Conservation (phyloP, 2,888 invertebrate species). For the Pristionchus arcanus region DNA sequence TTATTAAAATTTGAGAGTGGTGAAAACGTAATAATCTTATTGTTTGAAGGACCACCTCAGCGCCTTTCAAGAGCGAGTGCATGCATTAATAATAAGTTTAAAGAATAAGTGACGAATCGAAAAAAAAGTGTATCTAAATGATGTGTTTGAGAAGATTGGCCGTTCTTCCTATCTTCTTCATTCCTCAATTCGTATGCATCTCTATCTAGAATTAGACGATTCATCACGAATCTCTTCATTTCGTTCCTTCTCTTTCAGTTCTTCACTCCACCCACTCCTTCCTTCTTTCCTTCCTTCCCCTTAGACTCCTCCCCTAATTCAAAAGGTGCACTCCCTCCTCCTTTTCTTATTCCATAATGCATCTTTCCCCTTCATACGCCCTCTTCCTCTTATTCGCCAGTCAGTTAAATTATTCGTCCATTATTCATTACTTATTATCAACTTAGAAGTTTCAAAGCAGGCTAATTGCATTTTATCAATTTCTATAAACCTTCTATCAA, state of each 20-base stretch:
- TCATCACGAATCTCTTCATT: not conserved
- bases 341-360: not conserved
- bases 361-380: conserved; percentile 11
- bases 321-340: not conserved
- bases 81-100: not conserved
- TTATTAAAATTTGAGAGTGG: not conserved
- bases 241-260: not conserved
- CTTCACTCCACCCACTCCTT: conserved; percentile 9
- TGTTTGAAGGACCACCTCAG: not conserved
- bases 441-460: not conserved
- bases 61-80: not conserved
- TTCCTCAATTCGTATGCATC: not conserved
- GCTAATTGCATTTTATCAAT: not conserved
- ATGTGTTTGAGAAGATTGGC: not conserved
- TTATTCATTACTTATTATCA: not conserved
- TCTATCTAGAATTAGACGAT: not conserved
- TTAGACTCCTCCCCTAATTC: conserved; percentile 24
- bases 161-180: not conserved
- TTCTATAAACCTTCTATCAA: not conserved
- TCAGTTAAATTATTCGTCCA: not conserved
- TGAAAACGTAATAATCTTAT: too few species aligned
- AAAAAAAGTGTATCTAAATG: not conserved
- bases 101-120: not conserved
- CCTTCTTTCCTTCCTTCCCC: not conserved
- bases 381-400: conserved; percentile 8